Conservation (phyloP, 2,888 invertebrate genomes). For the Caradrina clavipalpis region DNA sequence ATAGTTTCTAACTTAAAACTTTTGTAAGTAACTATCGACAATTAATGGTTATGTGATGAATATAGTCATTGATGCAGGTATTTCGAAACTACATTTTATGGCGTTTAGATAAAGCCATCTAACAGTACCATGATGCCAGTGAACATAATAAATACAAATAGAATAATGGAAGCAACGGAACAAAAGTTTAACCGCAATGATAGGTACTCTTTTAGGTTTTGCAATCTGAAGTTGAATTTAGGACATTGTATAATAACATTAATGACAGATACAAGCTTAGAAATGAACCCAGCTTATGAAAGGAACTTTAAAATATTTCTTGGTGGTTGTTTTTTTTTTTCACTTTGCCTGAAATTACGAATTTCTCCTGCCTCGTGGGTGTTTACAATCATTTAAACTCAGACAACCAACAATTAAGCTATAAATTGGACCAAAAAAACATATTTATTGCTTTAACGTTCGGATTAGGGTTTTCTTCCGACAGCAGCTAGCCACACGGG, state of each 20-base stretch:
- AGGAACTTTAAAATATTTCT: conserved; percentile 1
- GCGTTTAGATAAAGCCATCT: conserved; percentile 1
- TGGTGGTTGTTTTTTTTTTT: background rate
- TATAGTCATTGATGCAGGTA: background rate
- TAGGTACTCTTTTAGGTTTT: conserved; percentile 24
- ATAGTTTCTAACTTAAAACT: background rate
- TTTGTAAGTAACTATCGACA: background rate
- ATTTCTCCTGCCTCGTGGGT: background rate
- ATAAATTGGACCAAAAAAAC: conserved; percentile 20
- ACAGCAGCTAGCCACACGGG: conserved; percentile 64
- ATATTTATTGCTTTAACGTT: conserved; percentile 63
- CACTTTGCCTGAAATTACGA: too few relatives aligned
- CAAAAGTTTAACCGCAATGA: conserved; percentile 42
- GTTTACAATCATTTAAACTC: background rate
- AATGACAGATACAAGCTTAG: background rate
- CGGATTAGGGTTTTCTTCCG: conserved; percentile 76
- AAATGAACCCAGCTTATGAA: conserved; percentile 6
- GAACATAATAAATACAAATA: conserved; percentile 59
- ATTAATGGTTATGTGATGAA: background rate
- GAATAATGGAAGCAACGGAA: conserved; percentile 67
- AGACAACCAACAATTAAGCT: conserved; percentile 5
- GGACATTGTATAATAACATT: background rate
- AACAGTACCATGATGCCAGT: conserved; percentile 31
- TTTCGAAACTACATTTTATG: conserved; percentile 4
- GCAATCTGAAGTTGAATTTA: conserved; percentile 14